A percentile compares a stretch with the other conserved stretches of the same genome.
Conservation (phyloP, 2,888 invertebrate genomes). For the Scaptodrosophila latifasciaeformis region DNA sequence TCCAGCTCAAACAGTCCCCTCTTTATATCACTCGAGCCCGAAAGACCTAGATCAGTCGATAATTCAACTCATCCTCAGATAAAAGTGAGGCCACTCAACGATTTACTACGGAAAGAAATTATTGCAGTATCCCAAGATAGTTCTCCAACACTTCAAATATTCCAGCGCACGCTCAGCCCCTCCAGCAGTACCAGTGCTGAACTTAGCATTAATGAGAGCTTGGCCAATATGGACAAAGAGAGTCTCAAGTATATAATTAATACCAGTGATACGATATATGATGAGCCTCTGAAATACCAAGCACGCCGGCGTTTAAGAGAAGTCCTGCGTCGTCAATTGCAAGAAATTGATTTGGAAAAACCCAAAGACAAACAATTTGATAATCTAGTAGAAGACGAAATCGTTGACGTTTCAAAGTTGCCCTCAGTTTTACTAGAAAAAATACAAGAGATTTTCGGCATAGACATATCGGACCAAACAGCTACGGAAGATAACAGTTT, state of each 20-base stretch:
- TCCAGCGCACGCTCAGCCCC: constrained; percentile 35
- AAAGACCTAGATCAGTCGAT: background rate
- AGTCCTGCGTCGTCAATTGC: constrained; percentile 70
- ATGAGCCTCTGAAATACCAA: constrained; percentile 69
- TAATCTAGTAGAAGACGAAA: constrained; percentile 68
- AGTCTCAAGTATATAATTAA: constrained; percentile 73
- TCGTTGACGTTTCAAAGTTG: constrained; percentile 70
- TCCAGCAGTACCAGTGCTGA: constrained; percentile 40
- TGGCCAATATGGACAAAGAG: constrained; percentile 72
- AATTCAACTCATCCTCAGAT: constrained; percentile 45
- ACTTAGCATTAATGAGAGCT: constrained; percentile 52
- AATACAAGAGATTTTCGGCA: constrained; percentile 70
- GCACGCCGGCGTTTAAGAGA: constrained; percentile 69
- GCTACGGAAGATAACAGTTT: background rate
- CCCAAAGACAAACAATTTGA: constrained; percentile 43
- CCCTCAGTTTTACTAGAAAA: constrained; percentile 68
- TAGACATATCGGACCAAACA: constrained; percentile 47
- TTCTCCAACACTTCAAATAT: constrained; percentile 4
- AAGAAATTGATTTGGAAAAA: constrained; percentile 60
- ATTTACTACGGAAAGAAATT: constrained; percentile 54
- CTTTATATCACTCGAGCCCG: too few species aligned
- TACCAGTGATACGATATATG: constrained; percentile 71
- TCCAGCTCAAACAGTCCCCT: too few species aligned
- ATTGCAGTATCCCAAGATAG: constrained; percentile 39
- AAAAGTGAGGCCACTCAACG: constrained; percentile 61